Base-by-base conservation (phyloP, 2,113 vertebrate species). In the Aphyosemion australe region DNA sequence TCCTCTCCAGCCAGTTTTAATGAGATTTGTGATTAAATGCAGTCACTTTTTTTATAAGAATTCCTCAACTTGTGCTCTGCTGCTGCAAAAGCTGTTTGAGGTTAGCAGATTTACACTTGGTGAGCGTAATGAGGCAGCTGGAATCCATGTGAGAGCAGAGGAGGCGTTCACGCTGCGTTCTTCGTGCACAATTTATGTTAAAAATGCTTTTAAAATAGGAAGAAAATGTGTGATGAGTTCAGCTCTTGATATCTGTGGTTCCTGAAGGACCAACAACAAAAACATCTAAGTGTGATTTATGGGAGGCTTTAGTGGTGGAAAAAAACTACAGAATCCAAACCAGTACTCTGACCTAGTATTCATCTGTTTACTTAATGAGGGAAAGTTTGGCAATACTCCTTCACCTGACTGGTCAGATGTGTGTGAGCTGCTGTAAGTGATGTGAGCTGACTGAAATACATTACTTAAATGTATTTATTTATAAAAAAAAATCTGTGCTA, bases 81-180 rank as follows among this genome's bases (percentile, higher is more conserved):
- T 75, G 77, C 61, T 88, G 83, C 80, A 82, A 80, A 74, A 86
- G 80, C 69, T 74, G 37, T 88, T 89, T 85, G 77, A 89, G 82
- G 88, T 85, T 81, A 50, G 56, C 64, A 78, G 76, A 83, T 87
- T 85, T 84, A 82, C 79, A 76, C 80, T 77, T 39, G 53, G 69
- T 76, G 15, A 74, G 75, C 62, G 18, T 86, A 83, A 83, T 79
- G 81, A 86, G 73, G 74, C 74, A 57, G 61, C 55, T 67, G 76
- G 87, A 87, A 83, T 62, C 51, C 68, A 41, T 63, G 55, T 21
- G 68, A 74, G 62, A 72, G 61, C 66, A 47, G 46, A 58, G 67
- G 39, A 72, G 74, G 52, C 15, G 37, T 67, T 67, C 51, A 11
- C 19, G 64, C 59, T 8, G 12, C 20, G 52, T 39, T 62, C 41